phyloP scores from a whole-genome alignment of 2,888 invertebrate species.

The Homarus gammarus region DNA sequence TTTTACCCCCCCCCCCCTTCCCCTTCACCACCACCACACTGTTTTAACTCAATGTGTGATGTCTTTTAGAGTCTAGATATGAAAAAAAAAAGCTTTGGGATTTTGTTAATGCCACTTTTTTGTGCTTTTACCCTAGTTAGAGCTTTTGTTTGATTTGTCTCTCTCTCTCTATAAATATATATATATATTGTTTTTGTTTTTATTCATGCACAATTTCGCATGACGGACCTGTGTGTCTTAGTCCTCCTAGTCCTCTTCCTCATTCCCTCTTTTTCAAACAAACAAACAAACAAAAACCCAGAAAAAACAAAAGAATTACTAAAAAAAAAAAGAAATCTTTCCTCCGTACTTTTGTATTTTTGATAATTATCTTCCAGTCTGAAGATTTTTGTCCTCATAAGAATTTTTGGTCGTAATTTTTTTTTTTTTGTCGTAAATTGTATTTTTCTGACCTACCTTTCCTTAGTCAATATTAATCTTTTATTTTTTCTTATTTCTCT shows the following conservation, averaged over 20 bases:
- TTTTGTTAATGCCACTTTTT: slow-evolving; percentile 1
- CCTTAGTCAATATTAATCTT: background rate
- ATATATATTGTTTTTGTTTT: slow-evolving; percentile 1
- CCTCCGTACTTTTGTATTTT: background rate
- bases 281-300: too few species aligned
- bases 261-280: too few species aligned
- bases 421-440: slow-evolving; percentile 1
- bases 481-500: background rate
- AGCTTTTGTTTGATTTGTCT: background rate
- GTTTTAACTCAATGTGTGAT: slow-evolving; percentile 10
- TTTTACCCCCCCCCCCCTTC: background rate
- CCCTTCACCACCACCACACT: too few species aligned
- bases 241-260: too few species aligned
- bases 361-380: background rate
- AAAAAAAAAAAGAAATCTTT: background rate
- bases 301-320: too few species aligned
- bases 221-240: background rate
- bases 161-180: too few species aligned
- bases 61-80: slow-evolving; percentile 10
- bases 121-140: background rate
- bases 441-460: background rate
- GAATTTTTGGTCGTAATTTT: background rate
- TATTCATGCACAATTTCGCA: slow-evolving; percentile 34
- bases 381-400: background rate
- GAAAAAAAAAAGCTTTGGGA: slow-evolving; percentile 23